phyloP scores from a whole-genome alignment of 2,797 vertebrate genomes.

The Esox lucius region DNA sequence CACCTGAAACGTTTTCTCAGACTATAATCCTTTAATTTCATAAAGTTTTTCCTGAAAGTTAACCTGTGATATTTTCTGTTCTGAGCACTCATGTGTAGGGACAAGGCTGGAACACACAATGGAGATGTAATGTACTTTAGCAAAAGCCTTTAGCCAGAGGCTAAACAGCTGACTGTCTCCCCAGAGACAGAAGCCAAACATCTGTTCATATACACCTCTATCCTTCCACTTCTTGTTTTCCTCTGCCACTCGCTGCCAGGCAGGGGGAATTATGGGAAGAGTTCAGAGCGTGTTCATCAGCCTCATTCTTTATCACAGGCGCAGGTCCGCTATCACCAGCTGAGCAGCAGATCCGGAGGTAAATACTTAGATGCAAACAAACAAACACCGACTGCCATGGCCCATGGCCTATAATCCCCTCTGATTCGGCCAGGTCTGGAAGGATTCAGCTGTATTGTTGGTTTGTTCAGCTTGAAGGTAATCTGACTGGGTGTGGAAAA shows the following conservation, averaged over 20 bases:
- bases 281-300: slow-evolving; percentile 53
- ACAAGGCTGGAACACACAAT: neutral
- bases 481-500: neutral
- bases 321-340: slow-evolving; percentile 44
- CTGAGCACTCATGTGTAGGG: neutral
- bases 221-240: slow-evolving; percentile 4
- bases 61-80: neutral
- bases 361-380: slow-evolving; percentile 23
- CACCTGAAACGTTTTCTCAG: too few species aligned
- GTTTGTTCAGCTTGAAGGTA: slow-evolving; percentile 10
- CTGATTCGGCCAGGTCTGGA: slow-evolving; percentile 25
- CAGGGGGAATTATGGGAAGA: slow-evolving; percentile 46
- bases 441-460: slow-evolving; percentile 32
- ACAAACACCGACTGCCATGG: slow-evolving; percentile 38
- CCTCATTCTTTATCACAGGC: slow-evolving; percentile 46
- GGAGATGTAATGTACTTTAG: neutral
- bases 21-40: neutral
- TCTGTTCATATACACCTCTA: slow-evolving; percentile 46
- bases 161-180: slow-evolving; percentile 17
- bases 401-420: slow-evolving; percentile 48
- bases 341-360: slow-evolving; percentile 52
- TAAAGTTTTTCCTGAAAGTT: neutral
- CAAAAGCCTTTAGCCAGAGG: neutral
- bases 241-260: slow-evolving; percentile 32
- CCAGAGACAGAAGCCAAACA: slow-evolving; percentile 52